Base-by-base conservation (phyloP, 1,140 invertebrate species). In the Drosophila teissieri region DNA sequence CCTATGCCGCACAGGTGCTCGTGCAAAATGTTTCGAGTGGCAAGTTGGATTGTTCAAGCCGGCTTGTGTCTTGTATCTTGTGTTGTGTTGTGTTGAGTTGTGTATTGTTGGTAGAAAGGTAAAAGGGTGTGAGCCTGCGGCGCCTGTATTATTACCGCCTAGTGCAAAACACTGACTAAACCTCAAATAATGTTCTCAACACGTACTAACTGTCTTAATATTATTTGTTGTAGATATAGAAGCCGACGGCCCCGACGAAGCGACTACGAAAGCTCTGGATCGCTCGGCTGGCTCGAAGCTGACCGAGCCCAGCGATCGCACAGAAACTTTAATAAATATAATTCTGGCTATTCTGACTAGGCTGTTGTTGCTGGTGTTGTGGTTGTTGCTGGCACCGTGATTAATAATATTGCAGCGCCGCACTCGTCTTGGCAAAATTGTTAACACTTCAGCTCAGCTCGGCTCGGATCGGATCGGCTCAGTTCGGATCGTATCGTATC, bases 181-280 rank as follows among this genome's bases (percentile, higher is more conserved):
- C 79, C 89, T 89, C 84, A 89, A 80, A 91, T 91, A 91, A 90
- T 86, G 81, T 91, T 91, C 90, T 91, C 81, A 89, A 81, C 89
- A 84, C 89, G 81, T 88, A 91, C 89, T 91, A 91, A 91, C 89
- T 91, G 89, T 91, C 81, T 91, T 91, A 83, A 89, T 89, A 90
- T 90, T 90, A 90, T 90, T 89, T 90, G 82, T 90, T 90, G 86
- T 90, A 90, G 86, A 90, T 90, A 90, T 86, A 90, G 86, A 85
- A 85, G 80, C 82, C 85, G 86, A 74, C 76, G 56, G 58, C 83
- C 56, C 56, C 79, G 54, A 62, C 70, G 15, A 46, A 75, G 22
- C 60, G 63, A 31, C 67, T 45, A 56, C 73, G 78, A 55, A 78
- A 64, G 49, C 79, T 63, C 45, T 45, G 65, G 69, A 62, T 62